phyloP scores from a whole-genome alignment of 2,797 vertebrate genomes.

The Brachymystax lenok region DNA sequence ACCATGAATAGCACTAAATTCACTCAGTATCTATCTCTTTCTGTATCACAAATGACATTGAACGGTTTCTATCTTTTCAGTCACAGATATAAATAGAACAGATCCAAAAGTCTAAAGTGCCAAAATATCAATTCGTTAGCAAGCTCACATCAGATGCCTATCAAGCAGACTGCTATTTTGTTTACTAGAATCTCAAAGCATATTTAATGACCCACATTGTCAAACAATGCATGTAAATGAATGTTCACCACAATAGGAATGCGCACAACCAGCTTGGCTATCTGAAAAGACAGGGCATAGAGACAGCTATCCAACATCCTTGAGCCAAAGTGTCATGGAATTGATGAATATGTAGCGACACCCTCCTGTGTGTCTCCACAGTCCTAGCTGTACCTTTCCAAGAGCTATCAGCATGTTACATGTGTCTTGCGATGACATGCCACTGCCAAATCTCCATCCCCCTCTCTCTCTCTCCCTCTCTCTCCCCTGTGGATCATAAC shows the following conservation, averaged over 20 bases:
- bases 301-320: not conserved
- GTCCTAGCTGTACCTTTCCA: conserved; percentile 65
- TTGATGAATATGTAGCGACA: not conserved
- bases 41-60: conserved; percentile 63
- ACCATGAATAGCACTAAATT: conserved; percentile 70
- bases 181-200: not conserved
- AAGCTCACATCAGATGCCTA: conserved; percentile 20
- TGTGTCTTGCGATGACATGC: conserved; percentile 72
- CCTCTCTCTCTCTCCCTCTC: conserved; percentile 46
- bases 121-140: conserved; percentile 42
- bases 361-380: conserved; percentile 45
- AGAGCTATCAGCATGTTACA: conserved; percentile 72
- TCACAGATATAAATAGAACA: conserved; percentile 56
- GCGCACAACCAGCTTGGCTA: not conserved
- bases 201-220: not conserved
- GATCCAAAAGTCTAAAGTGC: not conserved
- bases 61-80: conserved; percentile 51
- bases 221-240: not conserved
- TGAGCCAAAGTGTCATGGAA: not conserved
- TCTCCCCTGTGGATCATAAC: conserved; percentile 62
- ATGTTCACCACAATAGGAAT: not conserved
- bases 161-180: conserved; percentile 40
- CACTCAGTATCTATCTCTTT: conserved; percentile 60
- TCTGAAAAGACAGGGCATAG: not conserved
- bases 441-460: conserved; percentile 68